Conservation (phyloP, 2,888 invertebrate species). For the Andrena fulva region DNA sequence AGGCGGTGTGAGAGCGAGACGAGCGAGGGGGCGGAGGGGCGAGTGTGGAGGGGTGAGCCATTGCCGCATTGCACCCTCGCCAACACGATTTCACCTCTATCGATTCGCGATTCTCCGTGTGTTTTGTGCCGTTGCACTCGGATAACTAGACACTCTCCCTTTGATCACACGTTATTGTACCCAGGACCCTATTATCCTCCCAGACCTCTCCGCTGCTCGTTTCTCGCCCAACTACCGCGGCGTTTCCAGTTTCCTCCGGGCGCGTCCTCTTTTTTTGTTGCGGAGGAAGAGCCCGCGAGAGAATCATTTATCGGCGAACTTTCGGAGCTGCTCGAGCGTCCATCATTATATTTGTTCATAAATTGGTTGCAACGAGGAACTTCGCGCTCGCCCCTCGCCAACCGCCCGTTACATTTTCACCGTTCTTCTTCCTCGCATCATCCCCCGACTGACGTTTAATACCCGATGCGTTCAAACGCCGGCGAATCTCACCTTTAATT, state of each 20-base stretch:
- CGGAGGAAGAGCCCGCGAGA: constrained; percentile 18
- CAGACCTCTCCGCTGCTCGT: constrained; percentile 50
- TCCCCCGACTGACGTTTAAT: constrained; percentile 32
- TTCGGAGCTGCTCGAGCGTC: constrained; percentile 20
- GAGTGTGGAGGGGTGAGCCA: constrained; percentile 60
- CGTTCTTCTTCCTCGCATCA: background rate
- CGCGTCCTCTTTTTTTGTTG: constrained; percentile 16
- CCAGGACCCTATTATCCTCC: constrained; percentile 60
- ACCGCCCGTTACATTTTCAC: background rate
- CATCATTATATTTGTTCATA: constrained; percentile 49
- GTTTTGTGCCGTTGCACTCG: constrained; percentile 73
- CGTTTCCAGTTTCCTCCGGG: constrained; percentile 44
- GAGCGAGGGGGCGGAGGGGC: constrained; percentile 19
- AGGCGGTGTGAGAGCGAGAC: constrained; percentile 28
- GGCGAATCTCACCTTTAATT: constrained; percentile 52
- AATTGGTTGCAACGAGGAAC: constrained; percentile 12
- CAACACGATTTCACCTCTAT: constrained; percentile 77
- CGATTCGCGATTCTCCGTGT: constrained; percentile 77
- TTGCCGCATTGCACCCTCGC: constrained; percentile 80
- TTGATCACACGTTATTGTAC: constrained; percentile 64
- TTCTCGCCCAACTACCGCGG: constrained; percentile 42
- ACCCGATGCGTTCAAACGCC: constrained; percentile 20
- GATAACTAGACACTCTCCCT: constrained; percentile 72
- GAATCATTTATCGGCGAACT: constrained; percentile 44
- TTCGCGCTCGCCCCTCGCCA: background rate